Conservation (phyloP, 2,888 invertebrate genomes). For the Dilophus febrilis region DNA sequence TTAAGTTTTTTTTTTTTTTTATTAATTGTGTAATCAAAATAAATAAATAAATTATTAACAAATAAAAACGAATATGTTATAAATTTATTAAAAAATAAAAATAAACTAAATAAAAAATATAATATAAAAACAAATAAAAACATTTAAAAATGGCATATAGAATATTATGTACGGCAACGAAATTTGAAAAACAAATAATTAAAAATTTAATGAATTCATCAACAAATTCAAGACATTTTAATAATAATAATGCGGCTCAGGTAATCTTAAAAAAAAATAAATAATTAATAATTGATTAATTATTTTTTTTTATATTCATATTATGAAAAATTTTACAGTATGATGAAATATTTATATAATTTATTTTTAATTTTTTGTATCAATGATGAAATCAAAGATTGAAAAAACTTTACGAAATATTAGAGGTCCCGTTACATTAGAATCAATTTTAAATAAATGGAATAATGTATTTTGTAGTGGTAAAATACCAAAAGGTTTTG, state of each 20-base stretch:
- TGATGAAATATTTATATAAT: no score
- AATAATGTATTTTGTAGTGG: slow-evolving; percentile 48
- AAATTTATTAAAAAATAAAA: neutral
- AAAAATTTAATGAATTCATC: no score
- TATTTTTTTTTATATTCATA: no score
- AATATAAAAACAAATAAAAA: neutral
- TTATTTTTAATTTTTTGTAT: slow-evolving; percentile 8
- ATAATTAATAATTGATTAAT: neutral
- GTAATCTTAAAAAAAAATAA: neutral
- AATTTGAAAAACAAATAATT: slow-evolving; percentile 28
- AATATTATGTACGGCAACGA: slow-evolving; percentile 33
- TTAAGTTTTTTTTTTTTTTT: no score
- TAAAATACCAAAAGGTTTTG: slow-evolving; percentile 83
- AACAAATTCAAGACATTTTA: neutral
- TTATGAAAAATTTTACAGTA: no score
- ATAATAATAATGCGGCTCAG: neutral
- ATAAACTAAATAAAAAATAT: neutral
- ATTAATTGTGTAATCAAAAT: no score
- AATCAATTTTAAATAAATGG: slow-evolving; percentile 44
- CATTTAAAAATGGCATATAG: slow-evolving; percentile 34
- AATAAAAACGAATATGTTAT: neutral
- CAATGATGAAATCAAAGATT: no score
- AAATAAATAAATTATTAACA: no score
- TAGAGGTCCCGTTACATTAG: slow-evolving; percentile 36
- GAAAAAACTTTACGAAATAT: slow-evolving; percentile 23